phyloP scores from a whole-genome alignment of 2,888 invertebrate species.

The Sepiola atlantica region DNA sequence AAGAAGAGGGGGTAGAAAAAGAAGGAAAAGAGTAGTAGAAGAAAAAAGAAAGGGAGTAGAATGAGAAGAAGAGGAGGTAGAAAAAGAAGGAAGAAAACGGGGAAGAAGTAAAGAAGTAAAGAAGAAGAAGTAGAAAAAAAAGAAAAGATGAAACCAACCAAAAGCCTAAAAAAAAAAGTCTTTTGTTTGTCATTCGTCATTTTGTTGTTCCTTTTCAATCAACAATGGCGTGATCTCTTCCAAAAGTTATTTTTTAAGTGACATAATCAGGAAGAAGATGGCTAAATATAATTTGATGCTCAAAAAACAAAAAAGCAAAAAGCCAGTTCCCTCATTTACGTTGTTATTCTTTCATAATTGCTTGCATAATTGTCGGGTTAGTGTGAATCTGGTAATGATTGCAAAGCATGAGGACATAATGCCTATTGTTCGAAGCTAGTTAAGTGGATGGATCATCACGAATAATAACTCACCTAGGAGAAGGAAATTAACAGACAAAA shows the following conservation, averaged over 20 bases:
- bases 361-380: background rate
- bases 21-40: no score
- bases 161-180: background rate
- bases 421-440: background rate
- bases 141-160: background rate
- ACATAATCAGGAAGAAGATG: background rate
- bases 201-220: background rate
- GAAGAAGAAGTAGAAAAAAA: background rate
- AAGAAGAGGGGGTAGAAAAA: no score
- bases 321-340: background rate
- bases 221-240: background rate
- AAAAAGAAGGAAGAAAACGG: no score
- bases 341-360: background rate
- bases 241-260: background rate
- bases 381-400: background rate
- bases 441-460: background rate
- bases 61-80: no score
- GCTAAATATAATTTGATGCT: background rate
- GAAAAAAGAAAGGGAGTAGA: no score
- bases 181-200: background rate
- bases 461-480: background rate
- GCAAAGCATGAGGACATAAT: background rate
- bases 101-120: background rate
- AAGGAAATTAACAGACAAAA: background rate
- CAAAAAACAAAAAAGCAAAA: background rate